Base-by-base conservation (phyloP, 2,113 vertebrate genomes). In the Mungos mungo region DNA sequence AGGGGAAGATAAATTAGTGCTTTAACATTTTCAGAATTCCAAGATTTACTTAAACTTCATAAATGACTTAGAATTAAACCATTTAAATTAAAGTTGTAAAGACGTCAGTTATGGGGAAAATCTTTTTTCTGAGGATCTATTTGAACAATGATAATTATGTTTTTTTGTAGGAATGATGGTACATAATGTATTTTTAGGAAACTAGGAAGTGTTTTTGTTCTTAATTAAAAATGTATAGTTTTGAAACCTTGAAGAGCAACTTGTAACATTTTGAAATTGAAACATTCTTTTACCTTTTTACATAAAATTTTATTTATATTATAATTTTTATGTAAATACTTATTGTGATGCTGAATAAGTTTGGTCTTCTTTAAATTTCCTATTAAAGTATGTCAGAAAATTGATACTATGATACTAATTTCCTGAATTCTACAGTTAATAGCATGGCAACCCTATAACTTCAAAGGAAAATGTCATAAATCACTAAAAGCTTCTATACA, bases 41-140 rank as follows among this genome's bases (percentile, higher is more conserved):
- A 95, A 88, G 41, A 88, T 77, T 91, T 91, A 57, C 38, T 88
- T 79, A 97, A 93, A 88, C 47, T 74, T 66, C 38, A 50, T 82
- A 35, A 31, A 50, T 66, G 71, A 29, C 85, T 74, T 85, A 97
- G 52, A 93, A 90, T 98, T 12, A n/a, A 88, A 41, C 90, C 69
- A 82, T 93, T 98, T 97, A 92, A 98, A 90, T 98, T 97, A 93
- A 98, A 77, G 66, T 88, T 96, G 21, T 41, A 63, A 95, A 89
- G 95, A 96, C 83, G 93, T n/a, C 27, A 81, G 4, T 84, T 65
- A 29, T 4, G 50, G 25, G 31, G 41, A 27, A 29, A 57, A 45
- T 50, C 12, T 33, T 50, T 96, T 96, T 88, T 79, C 85, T 66
- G 54, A 63, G 21, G 31, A 68, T 60, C 54, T 87, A 38, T 13